Base-by-base conservation (phyloP, 2,888 invertebrate genomes). In the Lysandra coridon region DNA sequence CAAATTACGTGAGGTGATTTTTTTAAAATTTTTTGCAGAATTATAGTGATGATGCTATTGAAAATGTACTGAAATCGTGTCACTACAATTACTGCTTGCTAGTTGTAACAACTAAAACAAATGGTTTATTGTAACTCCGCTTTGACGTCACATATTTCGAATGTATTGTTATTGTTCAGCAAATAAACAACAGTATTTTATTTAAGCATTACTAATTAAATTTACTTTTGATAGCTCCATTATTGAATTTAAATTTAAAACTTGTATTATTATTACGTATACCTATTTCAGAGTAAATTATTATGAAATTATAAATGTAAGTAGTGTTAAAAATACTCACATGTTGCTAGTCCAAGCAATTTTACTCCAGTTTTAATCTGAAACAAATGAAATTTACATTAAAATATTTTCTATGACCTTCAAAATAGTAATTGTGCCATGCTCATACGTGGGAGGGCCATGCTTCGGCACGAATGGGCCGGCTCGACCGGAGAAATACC, bases 161-260 rank as follows among this genome's bases (percentile, higher is more conserved):
- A 64, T 30, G 62, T 10, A 64, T 64, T 64, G 62, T 64, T 64
- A 64, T 30, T 64, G 62, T 64, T 64, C 23, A 64, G 62, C 10
- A 64, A 64, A 23, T 64, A 23, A 23, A 10, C 23, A 49, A 64
- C 23, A 23, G 30, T 1, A 23, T 64, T 64, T 64, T 64, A 57
- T 17, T 53, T 14, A 53, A 14, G 17, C 1, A 57, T 17, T 17
- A 17, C 57, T 17, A 57, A 57, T 57, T 57, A 17, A 57, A 57
- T 57, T 57, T 5, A 53, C 57, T 17, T 17, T 17, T 57, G 17
- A 57, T 17, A 17, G 53, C 57, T 17, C 17, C 17, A 14, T 1
- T 17, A 17, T 17, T 57, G 4, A 57, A 4, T 17, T 57, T 17
- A 53, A 14, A 14, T 57, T 7, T 10, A 49, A 10, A 49, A 57